Evolutionary conservation across 1,140 invertebrate genomes (phyloP).

Genomic region (Tetranychus cinnabarinus): DNA sequence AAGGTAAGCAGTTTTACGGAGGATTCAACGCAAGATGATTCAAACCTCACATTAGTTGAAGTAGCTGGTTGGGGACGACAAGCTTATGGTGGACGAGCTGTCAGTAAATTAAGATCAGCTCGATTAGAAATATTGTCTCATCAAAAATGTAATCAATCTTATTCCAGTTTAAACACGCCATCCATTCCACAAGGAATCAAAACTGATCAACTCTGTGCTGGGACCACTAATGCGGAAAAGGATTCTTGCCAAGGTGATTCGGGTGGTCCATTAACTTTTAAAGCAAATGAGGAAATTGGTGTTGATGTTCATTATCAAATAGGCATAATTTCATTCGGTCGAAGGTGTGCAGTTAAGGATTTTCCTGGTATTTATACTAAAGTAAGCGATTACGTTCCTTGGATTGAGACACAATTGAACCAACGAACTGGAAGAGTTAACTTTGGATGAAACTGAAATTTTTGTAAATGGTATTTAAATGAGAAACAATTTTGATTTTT

Average conservation of each 20-base stretch:
- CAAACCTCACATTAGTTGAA: background rate
- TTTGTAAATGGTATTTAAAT: no score
- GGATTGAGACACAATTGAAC: background rate
- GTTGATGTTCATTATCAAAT: slow-evolving; percentile 20
- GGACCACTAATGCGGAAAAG: slow-evolving; percentile 65
- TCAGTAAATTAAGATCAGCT: slow-evolving; percentile 62
- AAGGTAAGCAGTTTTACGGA: background rate
- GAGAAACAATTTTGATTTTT: no score
- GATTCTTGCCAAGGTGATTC: slow-evolving; percentile 52
- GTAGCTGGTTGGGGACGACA: slow-evolving; percentile 8
- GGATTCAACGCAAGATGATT: background rate
- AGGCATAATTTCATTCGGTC: slow-evolving; percentile 34
- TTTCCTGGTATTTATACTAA: slow-evolving; percentile 75
- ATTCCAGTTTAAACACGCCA: slow-evolving; percentile 51
- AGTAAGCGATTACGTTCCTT: slow-evolving; percentile 31
- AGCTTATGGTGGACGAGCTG: slow-evolving; percentile 38
- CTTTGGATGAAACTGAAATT: no score
- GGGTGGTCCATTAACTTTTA: slow-evolving; percentile 20
- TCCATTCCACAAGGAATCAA: slow-evolving; percentile 31
- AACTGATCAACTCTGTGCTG: slow-evolving; percentile 48
- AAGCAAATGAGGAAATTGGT: slow-evolving; percentile 32
- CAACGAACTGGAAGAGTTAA: no score
- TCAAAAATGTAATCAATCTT: slow-evolving; percentile 54
- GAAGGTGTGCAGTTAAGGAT: slow-evolving; percentile 10
- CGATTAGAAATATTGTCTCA: slow-evolving; percentile 73